Percentiles rank a stretch among this genome's conserved stretches.
Evolutionary conservation across 2,888 invertebrate genomes (phyloP).

Genomic region (Chromoteleia sp.): DNA sequence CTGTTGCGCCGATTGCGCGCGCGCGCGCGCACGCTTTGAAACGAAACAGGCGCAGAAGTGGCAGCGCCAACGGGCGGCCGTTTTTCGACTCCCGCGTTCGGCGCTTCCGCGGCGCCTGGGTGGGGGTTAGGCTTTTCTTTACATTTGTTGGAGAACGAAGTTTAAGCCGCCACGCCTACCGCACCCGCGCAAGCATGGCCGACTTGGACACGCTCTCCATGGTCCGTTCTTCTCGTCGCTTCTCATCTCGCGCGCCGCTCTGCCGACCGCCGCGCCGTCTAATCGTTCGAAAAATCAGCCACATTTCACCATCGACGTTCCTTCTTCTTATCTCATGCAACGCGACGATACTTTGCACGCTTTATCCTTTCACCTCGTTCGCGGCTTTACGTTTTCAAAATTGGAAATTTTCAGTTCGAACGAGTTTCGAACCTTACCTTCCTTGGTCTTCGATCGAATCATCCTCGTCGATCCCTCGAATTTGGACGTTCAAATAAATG

Average conservation of each 20-base stretch:
- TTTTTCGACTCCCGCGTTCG: conserved; percentile 67
- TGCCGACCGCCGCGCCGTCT: conserved; percentile 37
- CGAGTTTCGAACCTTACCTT: no score
- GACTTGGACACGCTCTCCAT: conserved; percentile 75
- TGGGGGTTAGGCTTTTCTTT: conserved; percentile 77
- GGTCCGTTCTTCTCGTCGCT: conserved; percentile 67
- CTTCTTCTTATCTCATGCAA: no score
- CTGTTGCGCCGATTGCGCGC: conserved; percentile 27
- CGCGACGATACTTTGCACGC: no score
- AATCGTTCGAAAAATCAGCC: conserved; percentile 52
- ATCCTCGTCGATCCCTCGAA: no score
- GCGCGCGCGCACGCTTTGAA: conserved; percentile 19
- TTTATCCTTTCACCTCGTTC: no score
- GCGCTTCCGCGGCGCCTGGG: conserved; percentile 60
- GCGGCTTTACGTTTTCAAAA: no score
- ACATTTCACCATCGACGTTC: no score
- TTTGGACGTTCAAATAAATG: no score
- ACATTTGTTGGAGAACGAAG: conserved; percentile 79
- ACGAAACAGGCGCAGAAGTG: conserved; percentile 64
- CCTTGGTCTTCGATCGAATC: no score
- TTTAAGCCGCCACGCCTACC: conserved; percentile 81
- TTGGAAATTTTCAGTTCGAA: no score
- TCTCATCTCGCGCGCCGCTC: conserved; percentile 46
- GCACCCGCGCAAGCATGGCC: conserved; percentile 84
- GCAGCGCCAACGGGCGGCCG: conserved; percentile 73